Conservation (phyloP, 2,797 vertebrate genomes). For the Sebastiscus tertius region DNA sequence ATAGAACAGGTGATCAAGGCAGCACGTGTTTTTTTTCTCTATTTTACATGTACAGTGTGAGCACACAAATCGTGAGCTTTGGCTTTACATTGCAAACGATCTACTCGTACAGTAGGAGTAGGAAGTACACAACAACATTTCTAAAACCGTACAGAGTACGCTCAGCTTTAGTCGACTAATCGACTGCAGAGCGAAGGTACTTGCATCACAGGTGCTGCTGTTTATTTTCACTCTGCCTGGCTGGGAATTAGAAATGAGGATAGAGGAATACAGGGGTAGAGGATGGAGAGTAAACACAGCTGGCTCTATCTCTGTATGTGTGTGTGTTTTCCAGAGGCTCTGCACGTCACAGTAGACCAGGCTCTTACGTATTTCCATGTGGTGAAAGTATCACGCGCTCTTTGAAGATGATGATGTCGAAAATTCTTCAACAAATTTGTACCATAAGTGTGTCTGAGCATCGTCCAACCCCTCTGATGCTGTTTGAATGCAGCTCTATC, state of each 20-base stretch:
- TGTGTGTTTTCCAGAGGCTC: slow-evolving; percentile 42
- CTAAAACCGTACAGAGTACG: too few relatives aligned
- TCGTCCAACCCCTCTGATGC: slow-evolving; percentile 10
- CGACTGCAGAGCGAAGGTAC: neutral
- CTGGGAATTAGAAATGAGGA: slow-evolving; percentile 61
- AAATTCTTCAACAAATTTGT: slow-evolving; percentile 17
- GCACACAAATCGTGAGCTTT: too few relatives aligned
- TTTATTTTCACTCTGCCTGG: slow-evolving; percentile 65
- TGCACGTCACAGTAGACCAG: slow-evolving; percentile 8
- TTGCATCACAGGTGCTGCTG: slow-evolving; percentile 54
- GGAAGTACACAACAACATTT: too few relatives aligned
- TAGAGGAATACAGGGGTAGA: slow-evolving; percentile 50
- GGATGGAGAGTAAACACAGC: slow-evolving; percentile 74
- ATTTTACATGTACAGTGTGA: too few relatives aligned
- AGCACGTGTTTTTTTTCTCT: too few relatives aligned
- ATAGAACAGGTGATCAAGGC: too few relatives aligned
- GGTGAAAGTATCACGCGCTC: slow-evolving; percentile 2
- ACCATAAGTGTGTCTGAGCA: slow-evolving; percentile 18
- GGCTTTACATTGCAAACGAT: too few relatives aligned
- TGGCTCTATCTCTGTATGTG: slow-evolving; percentile 47
- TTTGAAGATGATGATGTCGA: slow-evolving; percentile 4
- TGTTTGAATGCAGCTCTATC: slow-evolving; percentile 44
- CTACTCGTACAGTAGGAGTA: too few relatives aligned
- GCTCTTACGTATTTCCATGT: slow-evolving; percentile 29
- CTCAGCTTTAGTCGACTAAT: too few relatives aligned